Base-by-base conservation (phyloP, 2,113 vertebrate species). In the Labeo rohita region DNA sequence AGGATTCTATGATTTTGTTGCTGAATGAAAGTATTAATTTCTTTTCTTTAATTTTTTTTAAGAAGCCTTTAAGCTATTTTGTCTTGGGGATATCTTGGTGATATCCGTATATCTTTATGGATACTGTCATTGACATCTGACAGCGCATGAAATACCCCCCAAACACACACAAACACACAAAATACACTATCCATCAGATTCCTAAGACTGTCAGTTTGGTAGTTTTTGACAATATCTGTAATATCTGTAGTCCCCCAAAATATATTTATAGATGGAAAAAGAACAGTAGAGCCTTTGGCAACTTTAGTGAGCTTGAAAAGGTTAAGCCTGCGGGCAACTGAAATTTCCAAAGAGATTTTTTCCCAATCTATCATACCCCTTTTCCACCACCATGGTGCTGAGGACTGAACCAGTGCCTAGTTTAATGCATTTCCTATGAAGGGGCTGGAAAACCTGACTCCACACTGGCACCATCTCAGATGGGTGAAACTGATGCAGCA, bases 301-400 rank as follows among this genome's bases (percentile, higher is more conserved):
- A n/a, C 21, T 49, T 74, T 13, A 45, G 70, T 73, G 70, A 18
- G 18, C 70, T 47, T 4, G 8, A n/a, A 73, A 21, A 45, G 9
- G 39, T 43, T 73, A 45, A n/a, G 18, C 39, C 39, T 73, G 39
- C 18, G 1, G 70, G 39, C 70, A 73, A 73, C 8, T 45, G 66
- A 18, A 72, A 9, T 72, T 72, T 43, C 68, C 68, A 43, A 72
- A 72, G 68, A 43, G 68, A 72, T 43, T 72, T 72, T 72, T 34
- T 72, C 2, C 39, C 70, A 45, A 45, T 45, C 4, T 73, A n/a
- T 47, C 21, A 74, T 13, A 49, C 21, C 1, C 10, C 72, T 74
- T 49, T 21, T 23, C 43, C 10, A 74, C 10, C 3, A 21, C 18
- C 3, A 72, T 18, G 36, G 8, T 43, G 68, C 36, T 43, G 8